A percentile compares a stretch with the other conserved stretches of the same genome.
phyloP scores from a whole-genome alignment of 2,797 vertebrate genomes.

The Anas bahamensis region DNA sequence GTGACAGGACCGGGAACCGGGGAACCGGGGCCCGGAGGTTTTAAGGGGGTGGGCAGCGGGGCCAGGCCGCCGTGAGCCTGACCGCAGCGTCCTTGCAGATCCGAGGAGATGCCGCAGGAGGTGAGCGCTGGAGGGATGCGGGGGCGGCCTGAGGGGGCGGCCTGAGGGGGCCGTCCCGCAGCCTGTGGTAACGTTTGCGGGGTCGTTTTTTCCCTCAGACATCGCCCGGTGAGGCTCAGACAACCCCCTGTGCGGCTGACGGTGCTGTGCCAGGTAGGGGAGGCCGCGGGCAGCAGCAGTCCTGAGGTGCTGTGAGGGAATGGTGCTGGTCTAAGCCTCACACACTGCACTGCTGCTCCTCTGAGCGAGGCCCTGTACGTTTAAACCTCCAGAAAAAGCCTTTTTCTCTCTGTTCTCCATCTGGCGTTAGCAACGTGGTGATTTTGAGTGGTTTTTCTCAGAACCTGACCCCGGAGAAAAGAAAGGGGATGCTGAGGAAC shows the following conservation, averaged over 20 bases:
- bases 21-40: no score
- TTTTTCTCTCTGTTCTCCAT: accelerated
- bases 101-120: neutral
- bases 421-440: accelerated
- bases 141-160: neutral
- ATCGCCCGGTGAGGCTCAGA: neutral
- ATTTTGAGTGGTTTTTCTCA: neutral
- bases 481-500: neutral
- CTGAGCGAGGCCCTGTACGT: accelerated
- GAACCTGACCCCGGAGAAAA: neutral
- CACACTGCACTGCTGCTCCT: no score
- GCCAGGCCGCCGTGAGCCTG: neutral
- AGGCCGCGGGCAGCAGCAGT: no score
- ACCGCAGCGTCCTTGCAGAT: neutral
- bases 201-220: neutral
- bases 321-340: no score
- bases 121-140: neutral
- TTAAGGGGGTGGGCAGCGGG: neutral
- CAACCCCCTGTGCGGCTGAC: neutral
- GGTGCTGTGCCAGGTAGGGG: neutral
- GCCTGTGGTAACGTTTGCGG: neutral
- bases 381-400: no score
- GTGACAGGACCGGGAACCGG: neutral
- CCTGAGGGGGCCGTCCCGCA: neutral
- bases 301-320: neutral